Evolutionary conservation across 2,797 vertebrate species (phyloP), one percentile per base, ranked within the genome.

Genomic region (Parauchenoglanis punctatus): DNA sequence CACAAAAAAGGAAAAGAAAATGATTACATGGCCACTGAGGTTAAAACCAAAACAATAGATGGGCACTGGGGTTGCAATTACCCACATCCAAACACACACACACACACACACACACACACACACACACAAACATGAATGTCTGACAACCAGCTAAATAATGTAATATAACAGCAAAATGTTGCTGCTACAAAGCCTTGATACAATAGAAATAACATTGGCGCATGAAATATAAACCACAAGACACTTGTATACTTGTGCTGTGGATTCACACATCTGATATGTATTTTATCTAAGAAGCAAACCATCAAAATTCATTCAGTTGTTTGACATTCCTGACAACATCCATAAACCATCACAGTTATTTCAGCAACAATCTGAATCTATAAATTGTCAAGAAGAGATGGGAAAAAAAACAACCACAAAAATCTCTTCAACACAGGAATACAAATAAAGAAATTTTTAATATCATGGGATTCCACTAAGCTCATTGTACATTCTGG

Each of bases 401-500:
- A 76, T 28, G 46, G 8, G 40, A 59, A 40, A 58, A 35, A 40
- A 58, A 35, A 78, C 6, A 18, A 25, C 3, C 2, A 63, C 23
- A 67, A 20, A 3, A 44, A 18, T 35, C 52, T 52, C 20, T 75
- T 75, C 44, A 44, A 13, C 35, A 61, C 0, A 15, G 2, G 44
- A 35, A 13, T 44, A 63, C 44, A 81, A 7, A 72, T 1, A 15
- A 35, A 15, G 12, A 2, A 5, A 13, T 83, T 68, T 72, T 81
- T 49, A 54, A 83, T 25, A 35, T 40, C 44, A 58, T 78, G 49
- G 25, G 68, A 70, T 75, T 72, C 59, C 56, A 81, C 52, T 46
- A 17, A 65, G 75, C 68, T 86, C 54, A 87, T 75, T 85, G 70
- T 73, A 72, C 20, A 87, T 83, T 72, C 84, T 80, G 85, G 7